phyloP scores from a whole-genome alignment of 2,797 vertebrate genomes.

The Semotilus atromaculatus region DNA sequence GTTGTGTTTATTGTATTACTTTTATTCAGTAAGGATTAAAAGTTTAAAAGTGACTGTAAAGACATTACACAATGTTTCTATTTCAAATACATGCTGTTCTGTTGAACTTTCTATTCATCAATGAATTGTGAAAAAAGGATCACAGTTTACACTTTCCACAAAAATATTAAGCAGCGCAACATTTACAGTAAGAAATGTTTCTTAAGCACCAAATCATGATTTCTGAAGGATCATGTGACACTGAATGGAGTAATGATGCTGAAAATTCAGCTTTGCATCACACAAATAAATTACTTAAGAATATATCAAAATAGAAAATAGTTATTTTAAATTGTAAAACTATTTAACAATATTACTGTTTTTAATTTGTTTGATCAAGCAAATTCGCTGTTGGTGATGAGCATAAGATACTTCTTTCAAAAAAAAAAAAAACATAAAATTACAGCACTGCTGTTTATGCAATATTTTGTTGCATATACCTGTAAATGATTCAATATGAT shows the following conservation, averaged over 20 bases:
- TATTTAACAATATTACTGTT: neutral
- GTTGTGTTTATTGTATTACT: neutral
- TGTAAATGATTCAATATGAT: neutral
- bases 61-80: neutral
- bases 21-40: neutral
- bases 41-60: neutral
- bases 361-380: neutral
- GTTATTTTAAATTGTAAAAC: neutral
- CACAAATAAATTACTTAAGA: neutral
- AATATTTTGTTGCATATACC: no score
- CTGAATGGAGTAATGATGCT: neutral
- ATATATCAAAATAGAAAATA: neutral
- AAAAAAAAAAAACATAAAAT: no score
- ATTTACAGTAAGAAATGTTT: neutral
- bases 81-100: neutral
- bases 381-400: neutral
- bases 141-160: neutral
- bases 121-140: neutral
- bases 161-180: neutral
- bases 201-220: neutral
- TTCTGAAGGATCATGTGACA: neutral
- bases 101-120: neutral
- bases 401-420: neutral
- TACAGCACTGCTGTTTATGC: no score
- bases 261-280: neutral